Evolutionary conservation across 2,888 invertebrate species (phyloP).

Genomic region (Acleris laterana): DNA sequence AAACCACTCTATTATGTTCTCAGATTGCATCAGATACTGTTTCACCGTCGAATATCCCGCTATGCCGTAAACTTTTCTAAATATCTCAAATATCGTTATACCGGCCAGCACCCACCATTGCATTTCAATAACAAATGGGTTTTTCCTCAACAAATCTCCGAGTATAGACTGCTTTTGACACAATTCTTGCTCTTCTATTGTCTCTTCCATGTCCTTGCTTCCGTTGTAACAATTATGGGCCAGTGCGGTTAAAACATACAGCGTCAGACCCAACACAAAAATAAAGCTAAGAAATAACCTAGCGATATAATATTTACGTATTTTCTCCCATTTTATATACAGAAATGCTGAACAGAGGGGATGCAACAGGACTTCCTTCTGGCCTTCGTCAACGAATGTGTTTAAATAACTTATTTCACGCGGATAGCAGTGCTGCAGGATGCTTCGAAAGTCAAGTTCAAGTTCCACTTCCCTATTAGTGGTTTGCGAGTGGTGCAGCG

Average conservation of each 20-base stretch:
- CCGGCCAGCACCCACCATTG: slow-evolving; percentile 93
- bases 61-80: slow-evolving; percentile 91
- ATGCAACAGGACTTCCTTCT: slow-evolving; percentile 93
- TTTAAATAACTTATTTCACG: slow-evolving; percentile 94
- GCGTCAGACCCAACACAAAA: slow-evolving; percentile 91
- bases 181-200: slow-evolving; percentile 88
- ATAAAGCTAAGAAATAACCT: slow-evolving; percentile 91
- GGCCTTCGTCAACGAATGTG: slow-evolving; percentile 94
- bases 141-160: slow-evolving; percentile 89
- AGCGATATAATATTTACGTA: slow-evolving; percentile 93
- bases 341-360: slow-evolving; percentile 94
- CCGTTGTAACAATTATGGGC: slow-evolving; percentile 94
- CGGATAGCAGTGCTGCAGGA: slow-evolving; percentile 92
- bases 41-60: slow-evolving; percentile 92
- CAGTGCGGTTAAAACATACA: slow-evolving; percentile 91
- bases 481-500: slow-evolving; percentile 90
- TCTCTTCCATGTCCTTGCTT: slow-evolving; percentile 89
- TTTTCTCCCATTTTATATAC: slow-evolving; percentile 95
- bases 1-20: slow-evolving; percentile 95
- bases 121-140: slow-evolving; percentile 91
- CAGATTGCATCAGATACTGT: slow-evolving; percentile 92
- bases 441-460: slow-evolving; percentile 91
- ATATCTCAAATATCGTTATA: slow-evolving; percentile 91
- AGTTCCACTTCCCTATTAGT: slow-evolving; percentile 92
- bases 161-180: slow-evolving; percentile 92